Evolutionary conservation across 2,888 invertebrate genomes (phyloP).

Genomic region (Drosophila meridionalis): DNA sequence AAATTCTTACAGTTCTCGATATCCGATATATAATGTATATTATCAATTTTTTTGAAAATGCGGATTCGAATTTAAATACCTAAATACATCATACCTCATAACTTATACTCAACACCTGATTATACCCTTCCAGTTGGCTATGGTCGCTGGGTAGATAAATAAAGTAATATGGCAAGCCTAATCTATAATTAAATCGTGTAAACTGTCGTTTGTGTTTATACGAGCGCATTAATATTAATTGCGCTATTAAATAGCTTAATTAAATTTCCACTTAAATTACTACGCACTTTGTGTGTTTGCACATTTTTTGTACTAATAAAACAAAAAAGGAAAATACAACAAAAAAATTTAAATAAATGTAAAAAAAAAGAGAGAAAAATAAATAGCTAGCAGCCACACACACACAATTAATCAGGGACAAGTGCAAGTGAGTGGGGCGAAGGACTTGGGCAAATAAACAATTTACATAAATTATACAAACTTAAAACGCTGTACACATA

Average conservation of each 20-base stretch:
- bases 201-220: slow-evolving; percentile 50
- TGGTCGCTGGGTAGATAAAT: slow-evolving; percentile 5
- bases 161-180: slow-evolving; percentile 31
- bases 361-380: not conserved
- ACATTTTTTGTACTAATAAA: not conserved
- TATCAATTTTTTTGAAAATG: too few species aligned
- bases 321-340: not conserved
- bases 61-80: not conserved
- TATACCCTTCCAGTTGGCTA: not conserved
- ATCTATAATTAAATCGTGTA: slow-evolving; percentile 79
- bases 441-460: slow-evolving; percentile 38
- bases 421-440: slow-evolving; percentile 1
- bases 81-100: not conserved
- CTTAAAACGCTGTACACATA: slow-evolving; percentile 71
- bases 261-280: slow-evolving; percentile 74
- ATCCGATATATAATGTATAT: too few species aligned
- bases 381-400: slow-evolving; percentile 36
- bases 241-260: slow-evolving; percentile 68
- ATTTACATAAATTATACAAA: slow-evolving; percentile 71
- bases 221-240: slow-evolving; percentile 75
- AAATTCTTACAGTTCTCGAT: too few species aligned
- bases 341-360: not conserved
- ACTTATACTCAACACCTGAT: not conserved
- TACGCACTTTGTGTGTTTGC: slow-evolving; percentile 28
- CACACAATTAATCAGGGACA: slow-evolving; percentile 51